phyloP scores from a whole-genome alignment of 2,113 vertebrate genomes.

The Sebastes fasciatus region DNA sequence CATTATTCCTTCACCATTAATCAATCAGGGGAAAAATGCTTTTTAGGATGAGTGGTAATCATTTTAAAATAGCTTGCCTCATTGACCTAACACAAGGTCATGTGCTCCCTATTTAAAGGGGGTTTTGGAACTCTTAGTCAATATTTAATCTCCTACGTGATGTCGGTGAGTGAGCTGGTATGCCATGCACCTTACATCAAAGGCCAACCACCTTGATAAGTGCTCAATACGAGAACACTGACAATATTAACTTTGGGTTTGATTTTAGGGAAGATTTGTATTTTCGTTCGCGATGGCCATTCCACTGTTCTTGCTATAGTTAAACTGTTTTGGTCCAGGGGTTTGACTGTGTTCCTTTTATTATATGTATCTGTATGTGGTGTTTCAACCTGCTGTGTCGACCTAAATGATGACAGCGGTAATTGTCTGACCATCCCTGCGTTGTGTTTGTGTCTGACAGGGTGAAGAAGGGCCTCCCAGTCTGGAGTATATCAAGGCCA shows the following conservation, averaged over 20 bases:
- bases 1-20: neutral
- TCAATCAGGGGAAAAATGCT: neutral
- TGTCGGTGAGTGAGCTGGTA: slow-evolving; percentile 25
- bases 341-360: neutral
- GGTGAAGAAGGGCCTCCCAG: slow-evolving; percentile 99
- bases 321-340: too few species aligned
- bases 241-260: neutral
- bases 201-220: slow-evolving; percentile 12
- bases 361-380: neutral
- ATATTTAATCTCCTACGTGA: slow-evolving; percentile 77
- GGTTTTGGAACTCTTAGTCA: slow-evolving; percentile 63
- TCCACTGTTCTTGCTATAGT: neutral
- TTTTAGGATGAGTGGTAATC: neutral
- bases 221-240: neutral
- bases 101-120: neutral
- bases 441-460: slow-evolving; percentile 79
- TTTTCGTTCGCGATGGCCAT: neutral
- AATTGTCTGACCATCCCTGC: slow-evolving; percentile 17
- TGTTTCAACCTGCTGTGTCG: neutral
- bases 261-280: neutral
- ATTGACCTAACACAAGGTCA: slow-evolving; percentile 24
- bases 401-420: neutral
- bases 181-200: slow-evolving; percentile 4
- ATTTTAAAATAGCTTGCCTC: neutral
- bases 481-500: slow-evolving; percentile 99